These are phyloP conservation scores for Colletes collaris DNA, from an alignment of 2,888 invertebrate species.

Conservation along the genomic window DNA sequence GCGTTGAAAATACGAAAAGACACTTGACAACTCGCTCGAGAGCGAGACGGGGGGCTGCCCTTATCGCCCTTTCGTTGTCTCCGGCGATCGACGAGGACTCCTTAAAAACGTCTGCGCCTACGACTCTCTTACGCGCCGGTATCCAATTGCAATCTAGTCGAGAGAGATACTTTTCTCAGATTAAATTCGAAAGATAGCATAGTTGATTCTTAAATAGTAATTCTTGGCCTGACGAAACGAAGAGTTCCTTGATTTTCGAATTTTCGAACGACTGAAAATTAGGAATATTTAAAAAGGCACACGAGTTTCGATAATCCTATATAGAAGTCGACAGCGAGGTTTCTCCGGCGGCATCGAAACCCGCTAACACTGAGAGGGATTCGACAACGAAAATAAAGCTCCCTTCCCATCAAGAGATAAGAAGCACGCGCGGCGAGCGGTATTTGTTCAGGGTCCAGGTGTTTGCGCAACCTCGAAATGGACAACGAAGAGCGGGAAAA, in stretches of 20 bases:
- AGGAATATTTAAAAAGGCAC: too few species aligned
- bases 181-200: too few species aligned
- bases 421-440: slow-evolving; percentile 50
- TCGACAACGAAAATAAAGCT: slow-evolving; percentile 61
- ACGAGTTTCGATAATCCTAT: not conserved
- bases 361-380: slow-evolving; percentile 1
- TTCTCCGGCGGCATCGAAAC: not conserved
- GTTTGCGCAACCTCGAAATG: slow-evolving; percentile 65
- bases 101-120: slow-evolving; percentile 1
- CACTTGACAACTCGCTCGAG: not conserved
- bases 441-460: slow-evolving; percentile 73
- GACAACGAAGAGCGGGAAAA: slow-evolving; percentile 47
- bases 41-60: not conserved
- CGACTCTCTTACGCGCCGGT: not conserved
- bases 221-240: too few species aligned
- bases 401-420: slow-evolving; percentile 60
- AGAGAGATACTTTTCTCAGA: not conserved
- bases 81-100: slow-evolving; percentile 6
- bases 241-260: too few species aligned
- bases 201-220: too few species aligned
- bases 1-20: slow-evolving; percentile 2
- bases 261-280: too few species aligned
- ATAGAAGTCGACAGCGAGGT: too few species aligned
- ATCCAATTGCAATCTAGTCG: slow-evolving; percentile 1
- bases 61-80: slow-evolving; percentile 17